Evolutionary conservation across 1,140 invertebrate genomes (phyloP).

Genomic region (Leguminivora glycinivorella): DNA sequence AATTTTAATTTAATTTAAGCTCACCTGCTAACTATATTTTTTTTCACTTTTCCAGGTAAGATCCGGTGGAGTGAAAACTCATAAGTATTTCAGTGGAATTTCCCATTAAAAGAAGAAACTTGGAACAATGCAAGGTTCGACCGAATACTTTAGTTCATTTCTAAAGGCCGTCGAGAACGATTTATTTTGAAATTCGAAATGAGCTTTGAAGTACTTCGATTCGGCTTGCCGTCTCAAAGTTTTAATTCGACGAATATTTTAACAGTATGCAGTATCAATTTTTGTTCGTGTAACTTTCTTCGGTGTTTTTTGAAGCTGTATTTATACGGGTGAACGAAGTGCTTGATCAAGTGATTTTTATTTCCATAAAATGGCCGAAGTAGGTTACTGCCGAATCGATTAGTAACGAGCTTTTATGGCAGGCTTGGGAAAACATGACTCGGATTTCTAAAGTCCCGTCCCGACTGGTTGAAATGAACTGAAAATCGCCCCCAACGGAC

Average conservation of each 20-base stretch:
- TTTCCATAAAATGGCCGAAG: neutral
- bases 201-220: slow-evolving; percentile 20
- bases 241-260: slow-evolving; percentile 27
- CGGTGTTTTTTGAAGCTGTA: slow-evolving; percentile 25
- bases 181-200: slow-evolving; percentile 29
- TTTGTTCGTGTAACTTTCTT: slow-evolving; percentile 28
- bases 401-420: neutral
- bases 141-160: slow-evolving; percentile 26
- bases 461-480: slow-evolving; percentile 23
- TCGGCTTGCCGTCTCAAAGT: slow-evolving; percentile 11
- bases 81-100: slow-evolving; percentile 38
- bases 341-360: neutral
- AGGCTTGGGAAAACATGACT: neutral
- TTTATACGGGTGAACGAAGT: slow-evolving; percentile 15
- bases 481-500: neutral
- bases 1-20: neutral
- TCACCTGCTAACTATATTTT: neutral
- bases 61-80: slow-evolving; percentile 34
- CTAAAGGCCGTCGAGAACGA: neutral
- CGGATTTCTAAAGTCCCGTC: neutral
- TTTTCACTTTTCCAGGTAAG: slow-evolving; percentile 52
- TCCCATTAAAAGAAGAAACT: slow-evolving; percentile 49
- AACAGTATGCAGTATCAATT: slow-evolving; percentile 25
- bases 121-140: slow-evolving; percentile 40
- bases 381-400: neutral